Evolutionary conservation across 2,113 vertebrate genomes (phyloP), one percentile per base, ranked within the genome.

Genomic region (Gasterosteus aculeatus): DNA sequence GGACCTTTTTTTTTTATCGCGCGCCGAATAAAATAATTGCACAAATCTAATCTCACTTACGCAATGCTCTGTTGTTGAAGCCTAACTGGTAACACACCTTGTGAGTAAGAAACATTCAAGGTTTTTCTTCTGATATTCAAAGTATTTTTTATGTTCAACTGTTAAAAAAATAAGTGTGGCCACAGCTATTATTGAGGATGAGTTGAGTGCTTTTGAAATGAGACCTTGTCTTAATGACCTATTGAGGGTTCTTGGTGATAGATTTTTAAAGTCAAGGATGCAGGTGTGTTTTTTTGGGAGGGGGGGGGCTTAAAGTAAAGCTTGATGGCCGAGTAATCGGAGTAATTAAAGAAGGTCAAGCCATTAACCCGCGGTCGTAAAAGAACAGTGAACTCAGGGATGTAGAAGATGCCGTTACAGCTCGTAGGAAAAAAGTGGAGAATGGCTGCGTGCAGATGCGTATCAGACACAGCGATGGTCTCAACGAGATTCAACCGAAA

Each of bases 301-400:
- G 33, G 33, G 35, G 35, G 35, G 35, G 35, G 3, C 66, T 70
- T 39, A 60, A 75, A 66, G 60, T 70, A 56, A 75, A 54, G 44
- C 51, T 59, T 60, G 66, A 70, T 69, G 53, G 51, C 39, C 29
- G 11, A 46, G 12, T 67, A 71, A 62, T 68, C 54, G 61, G 46
- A 57, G 54, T 41, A 35, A 77, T 69, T 76, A 71, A 71, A 62
- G 49, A 63, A 46, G 60, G 57, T 72, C 41, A 67, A 58, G 68
- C 63, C 68, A 76, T 76, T 68, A 76, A 38, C 42, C 60, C 62
- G 19, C 10, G 7, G 22, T 38, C 10, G 33, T 69, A 46, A 70
- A 74, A 57, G 49, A 68, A 41, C 19, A 64, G 42, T 59, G 35
- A 44, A 47, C 41, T 14, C 5, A 29, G 49, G 61, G 14, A 60